Conservation (phyloP, 2,113 vertebrate genomes). For the Bucco capensis region DNA sequence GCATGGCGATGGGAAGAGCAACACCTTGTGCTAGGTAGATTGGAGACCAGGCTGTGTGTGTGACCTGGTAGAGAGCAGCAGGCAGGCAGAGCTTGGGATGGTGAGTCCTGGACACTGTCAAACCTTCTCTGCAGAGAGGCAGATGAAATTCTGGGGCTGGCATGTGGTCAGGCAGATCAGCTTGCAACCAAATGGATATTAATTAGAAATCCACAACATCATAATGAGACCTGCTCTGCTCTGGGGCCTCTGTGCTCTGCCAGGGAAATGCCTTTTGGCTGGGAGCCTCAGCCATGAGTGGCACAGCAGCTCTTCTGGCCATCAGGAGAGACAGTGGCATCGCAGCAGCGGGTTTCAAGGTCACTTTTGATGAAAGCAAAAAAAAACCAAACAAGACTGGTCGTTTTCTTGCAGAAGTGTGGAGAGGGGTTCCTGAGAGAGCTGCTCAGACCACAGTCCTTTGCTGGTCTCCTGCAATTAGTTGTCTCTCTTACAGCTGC, state of each 20-base stretch:
- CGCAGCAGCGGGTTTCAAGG: neutral
- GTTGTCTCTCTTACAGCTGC: neutral
- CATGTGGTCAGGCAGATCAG: neutral
- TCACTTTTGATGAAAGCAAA: neutral
- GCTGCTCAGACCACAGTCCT: neutral
- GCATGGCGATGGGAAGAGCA: neutral
- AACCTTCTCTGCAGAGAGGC: neutral
- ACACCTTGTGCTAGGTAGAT: neutral
- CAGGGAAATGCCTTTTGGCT: neutral
- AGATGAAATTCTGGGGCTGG: neutral
- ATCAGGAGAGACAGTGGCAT: neutral
- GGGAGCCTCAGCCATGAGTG: fast-evolving
- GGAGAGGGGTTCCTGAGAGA: neutral
- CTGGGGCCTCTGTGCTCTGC: neutral
- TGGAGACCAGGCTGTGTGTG: neutral
- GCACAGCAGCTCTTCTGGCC: neutral
- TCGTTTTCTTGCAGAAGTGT: neutral
- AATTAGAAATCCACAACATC: neutral
- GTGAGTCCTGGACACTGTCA: fast-evolving
- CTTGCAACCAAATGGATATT: neutral
- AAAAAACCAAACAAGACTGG: neutral
- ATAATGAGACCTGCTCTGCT: neutral
- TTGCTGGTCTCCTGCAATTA: neutral
- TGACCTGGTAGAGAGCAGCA: neutral
- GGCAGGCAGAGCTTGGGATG: neutral